Evolutionary conservation across 2,888 invertebrate species (phyloP), one percentile per base, ranked within the genome.

Genomic region (Argyresthia albistria): DNA sequence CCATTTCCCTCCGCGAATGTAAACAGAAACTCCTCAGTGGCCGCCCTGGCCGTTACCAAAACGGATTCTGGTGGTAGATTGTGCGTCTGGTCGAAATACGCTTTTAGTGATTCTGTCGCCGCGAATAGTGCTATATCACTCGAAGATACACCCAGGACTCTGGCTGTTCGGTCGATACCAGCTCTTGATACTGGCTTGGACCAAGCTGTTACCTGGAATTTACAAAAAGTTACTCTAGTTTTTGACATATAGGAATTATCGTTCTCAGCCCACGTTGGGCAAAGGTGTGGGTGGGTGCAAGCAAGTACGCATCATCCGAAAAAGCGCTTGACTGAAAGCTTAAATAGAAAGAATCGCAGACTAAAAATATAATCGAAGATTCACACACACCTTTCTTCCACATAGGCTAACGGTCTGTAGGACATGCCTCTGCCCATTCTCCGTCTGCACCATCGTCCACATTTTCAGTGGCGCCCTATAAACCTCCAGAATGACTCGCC

Each of bases 321-420:
- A 6, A 25, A 25, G 25, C 25, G 25, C 25, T 6, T 25, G 25
- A 25, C 25, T 25, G 25, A 25, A 25, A 6, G 25, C 25, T 25
- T n/a, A 25, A 25, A 25, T 25, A 25, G 25, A 25, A 25, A 25
- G 2, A 25, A 25, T 25, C 3, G 6, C 25, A 25, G n/a, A n/a
- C 6, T 25, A 25, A n/a, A n/a, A n/a, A n/a, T n/a, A n/a, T n/a
- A n/a, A n/a, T n/a, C 25, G 25, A 25, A 25, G 25, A 25, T 25
- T 46, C 58, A 57, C 55, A 47, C 58, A 57, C 55, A 81, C 87
- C 81, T 93, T 93, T 57, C 93, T 81, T 1, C 93, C 93, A 65
- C 92, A 92, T 25, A 92, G 79, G 0, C 92, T 91, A 11, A 91
- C 89, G 0, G 90, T 91, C 65, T 92, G 92, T 54, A 91, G 63